These are phyloP conservation scores for Lasius fuliginosus DNA, from an alignment of 2,888 invertebrate species.

Conservation along the genomic window DNA sequence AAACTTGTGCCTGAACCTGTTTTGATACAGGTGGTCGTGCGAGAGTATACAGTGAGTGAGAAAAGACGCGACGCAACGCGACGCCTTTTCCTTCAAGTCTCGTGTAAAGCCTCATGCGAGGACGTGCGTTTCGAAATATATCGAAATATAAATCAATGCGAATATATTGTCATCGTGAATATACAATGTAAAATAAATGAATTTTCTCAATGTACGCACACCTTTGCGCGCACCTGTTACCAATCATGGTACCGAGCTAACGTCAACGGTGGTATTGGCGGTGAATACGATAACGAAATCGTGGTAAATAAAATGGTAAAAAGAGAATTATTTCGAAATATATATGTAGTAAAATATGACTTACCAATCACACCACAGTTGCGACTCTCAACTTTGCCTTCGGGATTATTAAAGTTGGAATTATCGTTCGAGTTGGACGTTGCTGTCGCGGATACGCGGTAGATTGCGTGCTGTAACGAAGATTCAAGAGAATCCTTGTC, in stretches of 20 bases:
- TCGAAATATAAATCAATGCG: neutral
- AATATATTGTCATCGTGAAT: neutral
- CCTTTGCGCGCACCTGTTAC: neutral
- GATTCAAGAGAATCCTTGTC: constrained; percentile 81
- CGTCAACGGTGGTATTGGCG: neutral
- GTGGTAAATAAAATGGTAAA: neutral
- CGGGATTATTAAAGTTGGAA: constrained; percentile 59
- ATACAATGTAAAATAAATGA: neutral
- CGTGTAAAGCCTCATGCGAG: constrained; percentile 31
- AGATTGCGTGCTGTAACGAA: constrained; percentile 82
- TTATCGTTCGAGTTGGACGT: constrained; percentile 62
- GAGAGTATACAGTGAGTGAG: constrained; percentile 34
- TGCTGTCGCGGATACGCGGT: constrained; percentile 71
- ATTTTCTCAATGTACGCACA: neutral
- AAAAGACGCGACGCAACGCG: constrained; percentile 69
- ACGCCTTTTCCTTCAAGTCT: constrained; percentile 58
- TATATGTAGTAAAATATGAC: constrained; percentile 39
- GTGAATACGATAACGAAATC: neutral
- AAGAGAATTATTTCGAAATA: neutral
- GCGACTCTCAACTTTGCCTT: constrained; percentile 62
- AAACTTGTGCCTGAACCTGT: constrained; percentile 72
- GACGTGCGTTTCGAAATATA: constrained; percentile 62
- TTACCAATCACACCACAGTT: constrained; percentile 83
- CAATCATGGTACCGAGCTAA: neutral
- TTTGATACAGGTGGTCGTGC: constrained; percentile 73